Evolutionary conservation across 2,797 vertebrate genomes (phyloP).

Genomic region (Hemibagrus guttatus): DNA sequence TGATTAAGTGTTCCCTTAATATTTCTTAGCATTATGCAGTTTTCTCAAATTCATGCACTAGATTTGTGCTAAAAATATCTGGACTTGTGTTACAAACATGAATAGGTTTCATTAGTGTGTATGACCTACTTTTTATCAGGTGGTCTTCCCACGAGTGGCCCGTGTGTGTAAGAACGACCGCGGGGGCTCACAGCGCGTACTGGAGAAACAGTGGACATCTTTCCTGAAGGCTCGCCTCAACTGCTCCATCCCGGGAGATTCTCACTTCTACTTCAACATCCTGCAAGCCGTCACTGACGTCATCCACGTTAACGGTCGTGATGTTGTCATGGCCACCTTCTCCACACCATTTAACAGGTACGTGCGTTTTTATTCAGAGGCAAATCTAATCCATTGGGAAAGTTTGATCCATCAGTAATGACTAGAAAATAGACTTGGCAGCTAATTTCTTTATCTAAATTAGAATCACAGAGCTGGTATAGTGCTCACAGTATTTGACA

Average conservation of each 20-base stretch:
- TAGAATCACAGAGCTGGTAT: constrained; percentile 70
- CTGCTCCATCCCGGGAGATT: constrained; percentile 98
- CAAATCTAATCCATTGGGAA: background rate
- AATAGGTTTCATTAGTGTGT: background rate
- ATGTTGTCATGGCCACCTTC: constrained; percentile 96
- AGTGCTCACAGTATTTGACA: constrained; percentile 67
- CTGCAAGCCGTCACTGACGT: constrained; percentile 95
- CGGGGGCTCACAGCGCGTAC: constrained; percentile 93
- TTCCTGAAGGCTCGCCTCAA: constrained; percentile 96
- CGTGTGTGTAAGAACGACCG: constrained; percentile 97
- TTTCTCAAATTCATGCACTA: too few species aligned
- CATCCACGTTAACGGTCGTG: constrained; percentile 89
- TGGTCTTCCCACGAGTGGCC: constrained; percentile 95
- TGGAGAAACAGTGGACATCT: constrained; percentile 99
- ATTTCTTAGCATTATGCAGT: too few species aligned
- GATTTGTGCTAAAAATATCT: background rate
- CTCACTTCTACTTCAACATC: constrained; percentile 99
- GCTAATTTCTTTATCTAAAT: constrained; percentile 69
- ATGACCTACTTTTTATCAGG: constrained; percentile 69
- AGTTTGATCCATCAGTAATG: constrained; percentile 17
- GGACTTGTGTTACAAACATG: background rate
- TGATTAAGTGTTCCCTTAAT: too few species aligned
- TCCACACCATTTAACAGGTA: constrained; percentile 99
- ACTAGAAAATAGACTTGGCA: constrained; percentile 38
- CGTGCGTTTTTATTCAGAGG: background rate